A percentile compares a stretch with the other conserved stretches of the same genome.
Conservation (phyloP, 2,113 vertebrate species). For the Passer montanus region DNA sequence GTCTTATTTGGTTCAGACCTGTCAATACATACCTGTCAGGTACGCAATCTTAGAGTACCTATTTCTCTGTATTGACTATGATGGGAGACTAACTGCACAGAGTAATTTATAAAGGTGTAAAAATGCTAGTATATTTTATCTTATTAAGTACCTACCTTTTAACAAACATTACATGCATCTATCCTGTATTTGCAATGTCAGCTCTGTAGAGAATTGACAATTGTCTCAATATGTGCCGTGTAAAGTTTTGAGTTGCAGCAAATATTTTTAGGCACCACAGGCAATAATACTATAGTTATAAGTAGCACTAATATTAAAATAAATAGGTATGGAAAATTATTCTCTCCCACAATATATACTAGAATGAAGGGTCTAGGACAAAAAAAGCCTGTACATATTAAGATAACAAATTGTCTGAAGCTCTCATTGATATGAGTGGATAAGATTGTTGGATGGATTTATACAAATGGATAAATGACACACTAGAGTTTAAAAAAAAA, state of each 20-base stretch:
- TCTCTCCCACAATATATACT: not conserved
- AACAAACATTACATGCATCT: not conserved
- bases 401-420: not conserved
- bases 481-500: not conserved
- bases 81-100: not conserved
- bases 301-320: not conserved
- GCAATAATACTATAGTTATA: not conserved
- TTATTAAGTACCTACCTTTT: not conserved
- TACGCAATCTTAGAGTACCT: not conserved
- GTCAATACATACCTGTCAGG: not conserved
- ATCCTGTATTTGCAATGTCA: not conserved
- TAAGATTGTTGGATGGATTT: not conserved
- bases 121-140: not conserved
- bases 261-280: not conserved
- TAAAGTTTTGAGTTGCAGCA: not conserved
- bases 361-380: not conserved
- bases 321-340: not conserved
- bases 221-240: not conserved
- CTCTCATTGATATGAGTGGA: not conserved
- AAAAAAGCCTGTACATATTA: not conserved
- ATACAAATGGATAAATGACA: not conserved
- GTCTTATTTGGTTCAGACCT: not conserved
- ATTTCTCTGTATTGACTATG: not conserved
- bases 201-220: not conserved
- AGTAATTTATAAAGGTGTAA: not conserved